A percentile compares a stretch with the other conserved stretches of the same genome.
These are phyloP conservation scores for Zaprionus obscuricornis DNA, from an alignment of 2,888 invertebrate species.

Conservation along the genomic window DNA sequence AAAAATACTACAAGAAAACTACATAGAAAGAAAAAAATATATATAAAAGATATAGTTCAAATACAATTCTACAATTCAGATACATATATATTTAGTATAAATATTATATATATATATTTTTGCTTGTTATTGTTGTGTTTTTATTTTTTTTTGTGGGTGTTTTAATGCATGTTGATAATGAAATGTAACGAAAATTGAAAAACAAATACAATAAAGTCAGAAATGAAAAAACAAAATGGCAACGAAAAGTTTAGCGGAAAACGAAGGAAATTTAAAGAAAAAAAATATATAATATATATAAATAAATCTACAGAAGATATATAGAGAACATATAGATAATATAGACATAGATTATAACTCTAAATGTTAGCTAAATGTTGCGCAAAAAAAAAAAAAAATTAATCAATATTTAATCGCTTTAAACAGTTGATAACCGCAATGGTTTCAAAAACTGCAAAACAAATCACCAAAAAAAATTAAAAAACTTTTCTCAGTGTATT, in stretches of 20 bases:
- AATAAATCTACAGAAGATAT: slow-evolving; percentile 2
- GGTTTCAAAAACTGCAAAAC: slow-evolving; percentile 50
- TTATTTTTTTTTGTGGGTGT: slow-evolving; percentile 44
- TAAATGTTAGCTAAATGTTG: slow-evolving; percentile 45
- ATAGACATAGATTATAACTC: slow-evolving; percentile 14
- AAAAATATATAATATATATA: neutral
- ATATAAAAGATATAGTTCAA: slow-evolving; percentile 25
- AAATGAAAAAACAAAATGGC: slow-evolving; percentile 40
- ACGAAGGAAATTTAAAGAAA: neutral
- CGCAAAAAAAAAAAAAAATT: slow-evolving; percentile 25
- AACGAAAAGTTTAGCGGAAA: slow-evolving; percentile 40
- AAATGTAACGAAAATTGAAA: slow-evolving; percentile 19
- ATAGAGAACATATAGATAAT: slow-evolving; percentile 7
- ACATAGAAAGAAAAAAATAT: slow-evolving; percentile 19
- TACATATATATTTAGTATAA: slow-evolving; percentile 14
- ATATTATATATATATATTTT: slow-evolving; percentile 32
- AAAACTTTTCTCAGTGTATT: slow-evolving; percentile 45
- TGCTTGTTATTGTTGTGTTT: slow-evolving; percentile 52
- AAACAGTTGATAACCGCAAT: slow-evolving; percentile 44
- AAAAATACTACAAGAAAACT: slow-evolving; percentile 21
- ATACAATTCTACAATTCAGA: no score
- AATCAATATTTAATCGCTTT: slow-evolving; percentile 14
- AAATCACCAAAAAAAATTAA: slow-evolving; percentile 14
- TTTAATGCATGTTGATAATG: slow-evolving; percentile 39
- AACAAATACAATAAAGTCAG: slow-evolving; percentile 56